A percentile compares a stretch with the other conserved stretches of the same genome.
Evolutionary conservation across 1,140 invertebrate genomes (phyloP).

Genomic region (Parapsyche elsis): DNA sequence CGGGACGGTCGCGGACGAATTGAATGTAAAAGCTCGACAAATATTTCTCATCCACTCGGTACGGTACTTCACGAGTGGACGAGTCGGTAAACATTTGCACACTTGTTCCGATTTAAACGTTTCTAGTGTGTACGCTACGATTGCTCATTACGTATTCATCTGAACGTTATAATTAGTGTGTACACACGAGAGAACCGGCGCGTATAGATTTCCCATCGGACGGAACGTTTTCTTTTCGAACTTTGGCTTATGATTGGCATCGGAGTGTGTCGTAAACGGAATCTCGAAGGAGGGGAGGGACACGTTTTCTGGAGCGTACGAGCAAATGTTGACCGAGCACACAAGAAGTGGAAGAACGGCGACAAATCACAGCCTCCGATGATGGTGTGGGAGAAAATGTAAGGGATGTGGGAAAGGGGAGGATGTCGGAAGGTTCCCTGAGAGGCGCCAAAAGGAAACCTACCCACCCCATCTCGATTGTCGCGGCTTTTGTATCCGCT

Average conservation of each 20-base stretch:
- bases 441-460: background rate
- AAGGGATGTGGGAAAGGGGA: background rate
- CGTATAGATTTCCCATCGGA: background rate
- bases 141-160: background rate
- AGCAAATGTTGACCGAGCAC: slow-evolving; percentile 18
- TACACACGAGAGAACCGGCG: background rate
- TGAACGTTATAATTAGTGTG: slow-evolving; percentile 5
- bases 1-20: slow-evolving; percentile 7
- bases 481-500: slow-evolving; percentile 33
- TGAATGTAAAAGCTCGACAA: slow-evolving; percentile 32
- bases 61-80: background rate
- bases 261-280: too few relatives aligned
- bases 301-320: background rate
- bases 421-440: slow-evolving; percentile 7
- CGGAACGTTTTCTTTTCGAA: too few relatives aligned
- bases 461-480: slow-evolving; percentile 14
- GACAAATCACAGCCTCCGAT: slow-evolving; percentile 11
- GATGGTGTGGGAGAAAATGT: background rate
- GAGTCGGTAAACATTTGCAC: slow-evolving; percentile 29
- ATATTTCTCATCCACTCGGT: slow-evolving; percentile 28
- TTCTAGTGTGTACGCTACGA: background rate
- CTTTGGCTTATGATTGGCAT: too few relatives aligned
- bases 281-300: too few relatives aligned
- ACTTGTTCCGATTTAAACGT: slow-evolving; percentile 3
- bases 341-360: background rate